Evolutionary conservation across 2,113 vertebrate species (phyloP).

Genomic region (Amazona guildingii): DNA sequence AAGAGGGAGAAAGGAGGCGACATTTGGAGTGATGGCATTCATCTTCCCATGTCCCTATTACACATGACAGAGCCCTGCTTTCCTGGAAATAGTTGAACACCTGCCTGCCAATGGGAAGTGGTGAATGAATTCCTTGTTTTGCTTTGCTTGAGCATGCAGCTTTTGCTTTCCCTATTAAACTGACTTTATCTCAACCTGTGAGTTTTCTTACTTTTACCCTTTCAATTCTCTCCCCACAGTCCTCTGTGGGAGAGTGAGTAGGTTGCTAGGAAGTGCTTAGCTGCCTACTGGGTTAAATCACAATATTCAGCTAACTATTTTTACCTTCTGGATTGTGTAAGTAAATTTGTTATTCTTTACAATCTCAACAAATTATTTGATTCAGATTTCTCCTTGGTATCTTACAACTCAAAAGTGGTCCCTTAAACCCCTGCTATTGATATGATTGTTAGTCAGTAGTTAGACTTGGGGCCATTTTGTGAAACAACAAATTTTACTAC

Average conservation of each 20-base stretch:
- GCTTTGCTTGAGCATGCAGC: not conserved
- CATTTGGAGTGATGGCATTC: fast-evolving
- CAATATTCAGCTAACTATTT: not conserved
- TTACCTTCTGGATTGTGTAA: not conserved
- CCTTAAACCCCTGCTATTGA: not conserved
- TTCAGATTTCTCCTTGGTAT: not conserved
- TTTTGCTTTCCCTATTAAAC: not conserved
- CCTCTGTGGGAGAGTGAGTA: not conserved
- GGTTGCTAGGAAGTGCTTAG: not conserved
- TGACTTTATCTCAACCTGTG: not conserved
- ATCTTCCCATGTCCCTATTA: not conserved
- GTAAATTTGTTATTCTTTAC: not conserved
- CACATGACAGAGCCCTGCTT: fast-evolving
- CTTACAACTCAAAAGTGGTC: not conserved
- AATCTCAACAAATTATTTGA: not conserved
- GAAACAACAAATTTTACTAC: not conserved
- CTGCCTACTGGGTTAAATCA: not conserved
- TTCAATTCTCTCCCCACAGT: not conserved
- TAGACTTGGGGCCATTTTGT: not conserved
- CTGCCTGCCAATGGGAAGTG: not conserved
- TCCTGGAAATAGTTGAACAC: not conserved
- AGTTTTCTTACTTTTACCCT: not conserved
- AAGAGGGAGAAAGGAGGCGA: not conserved
- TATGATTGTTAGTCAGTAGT: not conserved
- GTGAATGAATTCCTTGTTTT: not conserved